phyloP scores from a whole-genome alignment of 2,888 invertebrate genomes.

The Germaria angustata region DNA sequence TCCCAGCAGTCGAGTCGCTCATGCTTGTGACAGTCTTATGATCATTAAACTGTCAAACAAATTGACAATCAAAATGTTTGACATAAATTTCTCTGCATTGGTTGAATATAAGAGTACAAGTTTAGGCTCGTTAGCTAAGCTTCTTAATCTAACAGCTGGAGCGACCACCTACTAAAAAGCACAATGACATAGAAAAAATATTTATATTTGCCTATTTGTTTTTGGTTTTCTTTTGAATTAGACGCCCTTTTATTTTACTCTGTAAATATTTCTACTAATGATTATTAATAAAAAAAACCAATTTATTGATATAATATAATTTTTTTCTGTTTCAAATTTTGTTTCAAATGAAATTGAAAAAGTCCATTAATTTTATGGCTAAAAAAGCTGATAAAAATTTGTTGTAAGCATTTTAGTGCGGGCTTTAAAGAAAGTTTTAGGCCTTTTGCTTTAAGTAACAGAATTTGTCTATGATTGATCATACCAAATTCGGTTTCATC shows the following conservation, averaged over 20 bases:
- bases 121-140: background rate
- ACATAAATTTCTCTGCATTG: conserved; percentile 34
- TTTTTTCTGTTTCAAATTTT: conserved; percentile 1
- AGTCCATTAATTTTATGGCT: conserved; percentile 54
- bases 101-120: background rate
- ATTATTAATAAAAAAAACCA: background rate
- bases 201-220: background rate
- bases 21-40: conserved; percentile 60
- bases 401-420: conserved; percentile 47
- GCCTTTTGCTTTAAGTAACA: background rate
- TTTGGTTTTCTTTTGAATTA: background rate
- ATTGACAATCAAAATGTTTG: conserved; percentile 68
- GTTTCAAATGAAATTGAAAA: conserved; percentile 1
- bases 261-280: background rate
- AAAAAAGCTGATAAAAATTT: conserved; percentile 51
- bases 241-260: conserved; percentile 39
- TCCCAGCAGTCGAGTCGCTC: background rate
- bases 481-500: conserved; percentile 10
- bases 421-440: background rate
- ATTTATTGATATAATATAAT: background rate
- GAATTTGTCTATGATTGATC: conserved; percentile 15
- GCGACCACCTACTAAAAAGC: conserved; percentile 59
- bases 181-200: background rate
- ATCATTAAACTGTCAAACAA: conserved; percentile 68
- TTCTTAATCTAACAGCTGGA: conserved; percentile 25